These are phyloP conservation scores for Blastobasis adustella DNA, from an alignment of 2,888 invertebrate species.

Conservation along the genomic window DNA sequence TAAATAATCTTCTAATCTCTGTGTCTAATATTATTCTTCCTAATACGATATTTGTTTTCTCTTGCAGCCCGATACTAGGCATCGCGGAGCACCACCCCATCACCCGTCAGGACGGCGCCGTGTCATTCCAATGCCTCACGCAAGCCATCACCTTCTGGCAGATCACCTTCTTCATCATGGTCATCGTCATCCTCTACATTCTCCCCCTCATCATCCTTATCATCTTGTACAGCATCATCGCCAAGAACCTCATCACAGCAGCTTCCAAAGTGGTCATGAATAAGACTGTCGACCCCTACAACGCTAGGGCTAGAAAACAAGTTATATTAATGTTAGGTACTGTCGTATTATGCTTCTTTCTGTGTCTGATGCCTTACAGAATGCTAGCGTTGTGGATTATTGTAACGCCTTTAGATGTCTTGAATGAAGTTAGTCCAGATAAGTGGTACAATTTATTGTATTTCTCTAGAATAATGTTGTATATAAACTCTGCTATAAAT, in stretches of 20 bases:
- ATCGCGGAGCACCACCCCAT: constrained; percentile 83
- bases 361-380: constrained; percentile 91
- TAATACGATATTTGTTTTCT: constrained; percentile 44
- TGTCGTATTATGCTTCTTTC: constrained; percentile 90
- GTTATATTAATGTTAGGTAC: constrained; percentile 91
- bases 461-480: constrained; percentile 90
- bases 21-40: too few relatives aligned
- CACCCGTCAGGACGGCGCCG: constrained; percentile 80
- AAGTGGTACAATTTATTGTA: constrained; percentile 88
- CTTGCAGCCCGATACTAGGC: constrained; percentile 85
- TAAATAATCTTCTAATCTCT: too few relatives aligned
- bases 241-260: constrained; percentile 85
- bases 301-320: constrained; percentile 83
- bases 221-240: constrained; percentile 87
- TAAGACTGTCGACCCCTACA: constrained; percentile 82
- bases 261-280: constrained; percentile 80
- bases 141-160: constrained; percentile 85
- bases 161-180: constrained; percentile 84
- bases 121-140: constrained; percentile 85
- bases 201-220: constrained; percentile 86
- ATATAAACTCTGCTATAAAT: constrained; percentile 92
- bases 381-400: constrained; percentile 89
- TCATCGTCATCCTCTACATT: constrained; percentile 86
- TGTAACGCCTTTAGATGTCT: constrained; percentile 80
- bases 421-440: constrained; percentile 81